Evolutionary conservation across 1,140 invertebrate species (phyloP), one percentile per base, ranked within the genome.

Genomic region (Trigoniulus corallinus): DNA sequence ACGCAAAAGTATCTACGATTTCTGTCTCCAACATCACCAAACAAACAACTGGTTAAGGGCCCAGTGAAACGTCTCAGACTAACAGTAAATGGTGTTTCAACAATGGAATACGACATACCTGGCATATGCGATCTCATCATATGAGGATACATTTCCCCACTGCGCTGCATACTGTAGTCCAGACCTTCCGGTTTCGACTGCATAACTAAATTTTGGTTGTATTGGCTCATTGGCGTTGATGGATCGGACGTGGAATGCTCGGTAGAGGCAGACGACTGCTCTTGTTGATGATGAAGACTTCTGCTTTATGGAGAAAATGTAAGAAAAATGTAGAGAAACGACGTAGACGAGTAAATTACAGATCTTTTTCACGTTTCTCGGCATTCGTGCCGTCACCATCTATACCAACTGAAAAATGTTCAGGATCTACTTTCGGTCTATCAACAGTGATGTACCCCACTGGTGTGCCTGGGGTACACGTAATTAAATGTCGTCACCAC

Each of bases 81-180:
- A n/a, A n/a, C n/a, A 13, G 37, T 39, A 39, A 39, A 13, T 13
- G 37, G 37, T 18, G 37, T 39, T 13, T 39, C 37, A 39, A 39
- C 37, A 39, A 39, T 39, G 37, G 18, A 18, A 18, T 39, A 39
- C n/a, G n/a, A n/a, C n/a, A n/a, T 64, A 68, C 66, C 64, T 58
- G 67, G 67, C 47, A 70, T 65, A 58, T 71, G 67, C 24, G 67
- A 59, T 34, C 67, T 62, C 45, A 74, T 64, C 67, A 75, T 74
- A 56, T 74, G 72, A 2, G 69, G 63, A 48, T 73, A 67, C 62
- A 59, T 64, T 61, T 58, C 69, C 10, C 4, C n/a, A 47, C 59
- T 64, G 21, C 78, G 64, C 57, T 82, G 80, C 54, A 83, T 64
- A 45, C 80, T 80, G 62, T 85, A 85, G 68, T 86, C 82, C 23